A percentile compares a stretch with the other conserved stretches of the same genome.
Conservation (phyloP, 2,113 vertebrate genomes). For the Strigops habroptila region DNA sequence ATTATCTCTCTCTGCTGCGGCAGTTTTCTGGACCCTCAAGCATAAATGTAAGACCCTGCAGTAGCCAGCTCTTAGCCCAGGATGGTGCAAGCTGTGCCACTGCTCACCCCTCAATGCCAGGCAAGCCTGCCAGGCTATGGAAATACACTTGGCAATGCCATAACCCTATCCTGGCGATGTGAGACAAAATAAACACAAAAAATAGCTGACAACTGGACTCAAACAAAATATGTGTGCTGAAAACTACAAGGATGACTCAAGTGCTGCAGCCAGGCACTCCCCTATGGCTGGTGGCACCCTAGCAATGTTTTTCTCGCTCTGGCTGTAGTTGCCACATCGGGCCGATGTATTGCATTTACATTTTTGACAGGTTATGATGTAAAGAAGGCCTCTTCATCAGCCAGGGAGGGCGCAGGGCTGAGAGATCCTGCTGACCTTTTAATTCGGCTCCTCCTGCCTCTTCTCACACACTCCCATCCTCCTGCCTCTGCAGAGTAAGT, state of each 20-base stretch:
- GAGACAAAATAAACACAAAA: background rate
- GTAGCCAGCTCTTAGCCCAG: background rate
- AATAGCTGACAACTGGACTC: background rate
- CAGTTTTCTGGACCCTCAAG: background rate
- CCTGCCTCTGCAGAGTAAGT: background rate
- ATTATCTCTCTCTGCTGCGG: background rate
- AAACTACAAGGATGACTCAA: background rate
- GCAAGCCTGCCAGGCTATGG: background rate
- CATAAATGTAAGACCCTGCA: background rate
- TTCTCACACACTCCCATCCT: background rate
- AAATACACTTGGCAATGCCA: background rate
- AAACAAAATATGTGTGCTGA: background rate
- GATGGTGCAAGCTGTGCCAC: background rate
- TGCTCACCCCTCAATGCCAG: background rate
- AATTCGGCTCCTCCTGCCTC: background rate
- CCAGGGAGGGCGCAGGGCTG: background rate
- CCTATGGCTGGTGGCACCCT: background rate
- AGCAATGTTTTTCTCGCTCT: background rate
- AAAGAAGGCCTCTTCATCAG: constrained; percentile 15
- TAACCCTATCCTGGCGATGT: background rate
- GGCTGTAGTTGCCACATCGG: background rate
- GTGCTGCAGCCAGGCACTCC: background rate
- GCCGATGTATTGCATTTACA: constrained; percentile 6
- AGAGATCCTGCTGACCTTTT: constrained; percentile 20
- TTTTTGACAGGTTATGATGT: constrained; percentile 8